Base-by-base conservation (phyloP, 2,113 vertebrate genomes). In the Eonycteris spelaea region DNA sequence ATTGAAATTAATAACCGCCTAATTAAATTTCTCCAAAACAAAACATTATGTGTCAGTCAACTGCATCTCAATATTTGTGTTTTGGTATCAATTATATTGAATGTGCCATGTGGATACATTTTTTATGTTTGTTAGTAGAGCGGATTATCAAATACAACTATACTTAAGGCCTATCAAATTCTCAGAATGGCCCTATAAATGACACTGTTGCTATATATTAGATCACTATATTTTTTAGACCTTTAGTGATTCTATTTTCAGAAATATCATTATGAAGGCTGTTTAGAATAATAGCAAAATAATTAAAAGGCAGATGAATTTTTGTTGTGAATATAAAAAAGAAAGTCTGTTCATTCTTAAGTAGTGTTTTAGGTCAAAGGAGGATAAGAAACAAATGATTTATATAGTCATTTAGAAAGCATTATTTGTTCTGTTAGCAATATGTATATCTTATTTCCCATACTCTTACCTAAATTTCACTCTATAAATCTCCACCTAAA, bases 271-370 rank as follows among this genome's bases (percentile, higher is more conserved):
- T 94, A 65, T 43, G 77, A 71, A 96, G 18, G 5, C 16, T 70
- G 35, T 63, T 77, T 59, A 38, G 5, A 82, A 43, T 33, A 70
- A 24, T 35, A 45, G 6, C 33, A 38, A 78, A 91, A 77, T 65
- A 40, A 61, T 51, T 59, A 91, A 86, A 79, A 75, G 24, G 9
- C 38, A 90, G 16, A n/a, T 45, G 28, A 33, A 3, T 87, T 91
- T 95, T 79, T 82, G 40, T 82, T 94, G 11, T 77, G 38, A 82
- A 14, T 86, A 82, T 86, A 38, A 86, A 94, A 94, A 12, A 70
- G 43, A 73, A 71, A 91, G 3, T 40, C 40, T 74, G 3, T 96
- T 18, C 14, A 87, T 91, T 22, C 7, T 6, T 59, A 35, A 71
- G 19, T 84, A 19, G 14, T 70, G 19, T 33, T 94, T 88, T 93